A percentile compares a stretch with the other conserved stretches of the same genome.
Evolutionary conservation across 1,140 invertebrate species (phyloP).

Genomic region (Drosophila willistoni): DNA sequence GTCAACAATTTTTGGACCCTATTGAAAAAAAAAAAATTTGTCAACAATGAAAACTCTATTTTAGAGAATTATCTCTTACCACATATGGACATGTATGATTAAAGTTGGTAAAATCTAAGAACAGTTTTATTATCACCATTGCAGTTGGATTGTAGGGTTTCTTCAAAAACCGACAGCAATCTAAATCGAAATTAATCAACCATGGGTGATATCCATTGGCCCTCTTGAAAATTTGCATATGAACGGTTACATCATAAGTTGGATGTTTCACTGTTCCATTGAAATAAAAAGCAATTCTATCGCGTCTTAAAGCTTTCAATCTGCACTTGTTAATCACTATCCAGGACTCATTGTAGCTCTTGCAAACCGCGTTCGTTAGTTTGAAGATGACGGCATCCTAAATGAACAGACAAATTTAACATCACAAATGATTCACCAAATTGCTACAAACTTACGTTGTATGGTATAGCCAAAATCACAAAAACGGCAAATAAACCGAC

Average conservation of each 20-base stretch:
- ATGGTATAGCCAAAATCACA: no score
- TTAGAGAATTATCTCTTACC: neutral
- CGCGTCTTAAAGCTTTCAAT: neutral
- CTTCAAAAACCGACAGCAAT: neutral
- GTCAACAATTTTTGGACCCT: no score
- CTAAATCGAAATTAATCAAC: neutral
- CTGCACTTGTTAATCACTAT: neutral
- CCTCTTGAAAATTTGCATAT: neutral
- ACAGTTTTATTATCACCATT: neutral
- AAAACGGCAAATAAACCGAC: no score
- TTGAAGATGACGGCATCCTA: neutral
- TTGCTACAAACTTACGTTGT: no score
- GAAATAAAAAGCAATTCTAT: neutral
- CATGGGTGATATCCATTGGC: conserved; percentile 7
- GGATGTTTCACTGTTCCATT: neutral
- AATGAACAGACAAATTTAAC: no score
- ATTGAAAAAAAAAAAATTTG: no score
- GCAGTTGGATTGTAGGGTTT: neutral
- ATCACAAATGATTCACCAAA: no score
- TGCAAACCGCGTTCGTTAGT: neutral
- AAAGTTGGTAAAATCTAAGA: conserved; percentile 7
- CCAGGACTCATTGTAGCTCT: neutral
- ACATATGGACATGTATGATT: conserved; percentile 14
- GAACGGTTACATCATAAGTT: neutral
- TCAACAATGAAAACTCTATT: no score